Base-by-base conservation (phyloP, 2,888 invertebrate genomes). In the Stenurella melanura region DNA sequence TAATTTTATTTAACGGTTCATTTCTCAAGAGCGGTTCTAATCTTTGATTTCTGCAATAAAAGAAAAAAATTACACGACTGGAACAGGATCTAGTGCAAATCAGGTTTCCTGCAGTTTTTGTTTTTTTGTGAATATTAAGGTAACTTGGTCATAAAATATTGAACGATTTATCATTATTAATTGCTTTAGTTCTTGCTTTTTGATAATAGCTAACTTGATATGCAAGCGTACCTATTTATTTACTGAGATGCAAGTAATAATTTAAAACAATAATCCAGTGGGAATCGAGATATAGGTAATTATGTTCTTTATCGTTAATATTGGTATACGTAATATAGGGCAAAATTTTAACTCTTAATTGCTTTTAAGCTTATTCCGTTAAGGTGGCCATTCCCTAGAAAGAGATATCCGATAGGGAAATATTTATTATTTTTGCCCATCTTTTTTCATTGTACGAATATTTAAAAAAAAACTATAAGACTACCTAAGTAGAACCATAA, bases 141-240 rank as follows among this genome's bases (percentile, higher is more conserved):
- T 61, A 61, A 61, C 61, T 30, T 61, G 61, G 61, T 61, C 61
- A 61, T 61, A 30, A 60, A 61, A 21, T 26, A 26, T 26, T 60
- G 60, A n/a, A 61, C 34, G 61, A 7, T 26, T 6, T 15, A 21
- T 30, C n/a, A 15, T n/a, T n/a, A 12, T n/a, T 61, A 61, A 61
- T 61, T 61, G 26, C 61, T n/a, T 30, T 30, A 4, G 7, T 30
- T 58, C 58, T 19, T 58, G 21, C 19, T 15, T 19, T 58, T 57
- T 61, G 34, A 34, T 61, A 21, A 61, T 21, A 26, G 60, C 2
- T 60, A 12, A 60, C 60, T 26, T 21, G 60, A 26, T 60, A 15
- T 30, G 11, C 11, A 6, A 61, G 21, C 15, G 19, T 60, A 60
- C 15, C n/a, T 17, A n/a, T 26, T n/a, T 21, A 17, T 30, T 61